Evolutionary conservation across 2,888 invertebrate genomes (phyloP).

Genomic region (Microplitis deprimator): DNA sequence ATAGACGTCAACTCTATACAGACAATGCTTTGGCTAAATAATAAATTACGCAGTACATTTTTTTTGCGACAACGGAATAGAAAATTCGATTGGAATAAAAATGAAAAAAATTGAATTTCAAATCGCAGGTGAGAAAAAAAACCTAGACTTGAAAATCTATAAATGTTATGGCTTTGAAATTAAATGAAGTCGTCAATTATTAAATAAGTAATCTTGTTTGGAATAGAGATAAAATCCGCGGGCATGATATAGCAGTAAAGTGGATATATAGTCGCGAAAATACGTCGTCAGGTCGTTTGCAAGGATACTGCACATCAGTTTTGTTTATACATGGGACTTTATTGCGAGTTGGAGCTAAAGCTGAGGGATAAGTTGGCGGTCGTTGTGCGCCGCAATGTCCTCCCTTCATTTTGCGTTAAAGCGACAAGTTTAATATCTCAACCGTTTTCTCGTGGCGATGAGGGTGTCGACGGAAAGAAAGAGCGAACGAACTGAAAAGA

Average conservation of each 20-base stretch:
- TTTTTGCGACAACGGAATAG: neutral
- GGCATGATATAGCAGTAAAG: conserved; percentile 11
- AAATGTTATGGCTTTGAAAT: neutral
- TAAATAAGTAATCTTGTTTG: conserved; percentile 13
- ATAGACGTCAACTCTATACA: neutral
- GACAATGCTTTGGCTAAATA: neutral
- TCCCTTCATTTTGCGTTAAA: conserved; percentile 69
- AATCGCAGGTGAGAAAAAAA: neutral
- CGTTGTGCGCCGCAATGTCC: conserved; percentile 41
- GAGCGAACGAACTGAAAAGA: conserved; percentile 24
- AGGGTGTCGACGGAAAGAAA: conserved; percentile 48
- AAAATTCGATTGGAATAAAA: neutral
- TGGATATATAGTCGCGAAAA: conserved; percentile 29
- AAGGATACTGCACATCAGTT: conserved; percentile 24
- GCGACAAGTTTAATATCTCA: conserved; percentile 70
- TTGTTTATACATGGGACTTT: conserved; percentile 29
- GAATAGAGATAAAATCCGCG: conserved; percentile 20
- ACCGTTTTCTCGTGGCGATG: conserved; percentile 35
- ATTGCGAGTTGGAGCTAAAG: conserved; percentile 33
- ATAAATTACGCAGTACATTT: neutral
- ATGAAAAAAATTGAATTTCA: neutral
- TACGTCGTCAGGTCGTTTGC: conserved; percentile 28
- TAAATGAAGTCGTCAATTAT: conserved; percentile 16
- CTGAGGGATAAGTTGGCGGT: conserved; percentile 12
- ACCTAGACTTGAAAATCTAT: neutral